A percentile compares a stretch with the other conserved stretches of the same genome.
Evolutionary conservation across 2,888 invertebrate genomes (phyloP).

Genomic region (Epinotia brunnichana): DNA sequence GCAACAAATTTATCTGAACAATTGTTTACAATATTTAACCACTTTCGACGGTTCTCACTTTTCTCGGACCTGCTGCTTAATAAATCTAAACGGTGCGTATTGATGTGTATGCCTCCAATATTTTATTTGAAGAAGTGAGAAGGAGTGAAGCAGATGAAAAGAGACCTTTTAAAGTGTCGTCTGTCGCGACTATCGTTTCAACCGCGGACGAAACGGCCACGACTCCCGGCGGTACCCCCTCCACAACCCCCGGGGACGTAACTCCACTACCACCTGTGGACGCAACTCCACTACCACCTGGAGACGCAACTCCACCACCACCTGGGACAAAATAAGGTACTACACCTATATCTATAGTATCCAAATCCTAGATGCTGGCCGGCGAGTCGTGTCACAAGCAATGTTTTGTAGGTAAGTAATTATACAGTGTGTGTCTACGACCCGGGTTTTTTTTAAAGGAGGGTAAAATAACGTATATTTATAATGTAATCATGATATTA

Average conservation of each 20-base stretch:
- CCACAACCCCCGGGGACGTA: conserved; percentile 4
- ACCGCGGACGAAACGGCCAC: not conserved
- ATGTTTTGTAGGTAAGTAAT: too few relatives aligned
- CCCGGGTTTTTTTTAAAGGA: too few relatives aligned
- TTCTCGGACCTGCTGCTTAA: conserved; percentile 52
- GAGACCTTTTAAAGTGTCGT: conserved; percentile 16
- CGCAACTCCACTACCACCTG: not conserved
- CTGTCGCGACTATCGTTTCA: not conserved
- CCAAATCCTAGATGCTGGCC: too few relatives aligned
- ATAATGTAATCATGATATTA: too few relatives aligned
- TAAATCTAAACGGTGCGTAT: conserved; percentile 12
- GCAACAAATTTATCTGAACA: conserved; percentile 53
- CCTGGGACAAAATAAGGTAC: conserved; percentile 40
- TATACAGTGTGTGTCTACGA: too few relatives aligned
- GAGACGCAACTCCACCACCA: not conserved
- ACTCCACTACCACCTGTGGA: conserved; percentile 40
- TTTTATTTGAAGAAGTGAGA: conserved; percentile 68
- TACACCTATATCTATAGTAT: not conserved
- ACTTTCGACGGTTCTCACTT: conserved; percentile 48
- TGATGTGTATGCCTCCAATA: conserved; percentile 46
- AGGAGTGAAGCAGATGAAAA: conserved; percentile 53
- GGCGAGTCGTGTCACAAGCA: too few relatives aligned
- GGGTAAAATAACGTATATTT: too few relatives aligned
- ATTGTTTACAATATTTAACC: conserved; percentile 58
- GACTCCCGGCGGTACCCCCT: conserved; percentile 3